Evolutionary conservation across 2,888 invertebrate species (phyloP).

Genomic region (Venusia cambrica): DNA sequence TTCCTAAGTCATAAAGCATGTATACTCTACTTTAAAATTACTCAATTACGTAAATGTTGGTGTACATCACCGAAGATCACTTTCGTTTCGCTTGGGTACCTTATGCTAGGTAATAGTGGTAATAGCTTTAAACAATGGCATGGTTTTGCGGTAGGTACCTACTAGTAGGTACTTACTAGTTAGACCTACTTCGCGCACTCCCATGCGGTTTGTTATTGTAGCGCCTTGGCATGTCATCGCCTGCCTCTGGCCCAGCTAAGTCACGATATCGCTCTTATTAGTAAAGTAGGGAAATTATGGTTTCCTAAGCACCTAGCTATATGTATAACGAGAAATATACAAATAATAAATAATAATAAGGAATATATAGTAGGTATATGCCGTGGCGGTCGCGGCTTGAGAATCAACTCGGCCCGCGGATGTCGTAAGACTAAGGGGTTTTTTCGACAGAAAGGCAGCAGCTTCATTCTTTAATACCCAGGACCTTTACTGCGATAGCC

Average conservation of each 20-base stretch:
- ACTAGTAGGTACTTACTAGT: too few species aligned
- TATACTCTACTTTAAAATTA: constrained; percentile 17
- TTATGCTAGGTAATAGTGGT: constrained; percentile 19
- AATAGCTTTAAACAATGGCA: constrained; percentile 31
- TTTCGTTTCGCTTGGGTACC: constrained; percentile 35
- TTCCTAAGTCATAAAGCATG: constrained; percentile 12
- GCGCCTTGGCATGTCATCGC: constrained; percentile 9
- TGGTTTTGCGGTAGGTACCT: constrained; percentile 21
- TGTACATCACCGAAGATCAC: constrained; percentile 30
- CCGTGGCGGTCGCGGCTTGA: too few species aligned
- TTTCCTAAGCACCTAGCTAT: constrained; percentile 13
- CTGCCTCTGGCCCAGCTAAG: constrained; percentile 2
- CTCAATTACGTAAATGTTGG: constrained; percentile 33
- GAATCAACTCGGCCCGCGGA: too few species aligned
- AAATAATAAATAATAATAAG: too few species aligned
- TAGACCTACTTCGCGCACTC: constrained; percentile 5
- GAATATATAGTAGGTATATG: too few species aligned
- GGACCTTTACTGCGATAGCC: too few species aligned
- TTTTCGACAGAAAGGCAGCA: too few species aligned
- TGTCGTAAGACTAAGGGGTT: too few species aligned
- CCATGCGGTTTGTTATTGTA: constrained; percentile 6
- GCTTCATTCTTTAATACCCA: too few species aligned
- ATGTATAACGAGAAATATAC: constrained; percentile 4
- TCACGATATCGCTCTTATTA: constrained; percentile 17
- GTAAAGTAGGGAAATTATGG: constrained; percentile 15